Conservation (phyloP, 2,888 invertebrate species). For the Corbicula japonica region DNA sequence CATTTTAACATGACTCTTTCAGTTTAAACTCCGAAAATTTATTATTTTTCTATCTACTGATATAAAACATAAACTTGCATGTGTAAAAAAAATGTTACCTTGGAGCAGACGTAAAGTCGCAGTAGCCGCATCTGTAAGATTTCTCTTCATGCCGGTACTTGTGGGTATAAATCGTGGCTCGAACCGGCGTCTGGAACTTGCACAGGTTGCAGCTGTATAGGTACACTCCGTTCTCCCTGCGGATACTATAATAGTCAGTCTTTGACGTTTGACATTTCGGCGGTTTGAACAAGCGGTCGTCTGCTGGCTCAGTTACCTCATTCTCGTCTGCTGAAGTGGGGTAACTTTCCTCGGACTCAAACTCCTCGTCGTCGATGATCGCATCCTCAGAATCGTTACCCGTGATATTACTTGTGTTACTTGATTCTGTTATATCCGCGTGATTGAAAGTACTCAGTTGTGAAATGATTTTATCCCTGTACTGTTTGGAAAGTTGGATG, state of each 20-base stretch:
- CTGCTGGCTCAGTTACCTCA: slow-evolving; percentile 10
- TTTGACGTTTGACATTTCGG: slow-evolving; percentile 65
- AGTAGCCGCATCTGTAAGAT: slow-evolving; percentile 61
- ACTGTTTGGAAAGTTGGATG: slow-evolving; percentile 62
- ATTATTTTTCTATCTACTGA: background rate
- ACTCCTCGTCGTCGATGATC: slow-evolving; percentile 39
- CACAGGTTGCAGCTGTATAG: slow-evolving; percentile 61
- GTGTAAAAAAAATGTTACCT: slow-evolving; percentile 36
- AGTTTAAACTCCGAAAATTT: background rate
- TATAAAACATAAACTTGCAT: background rate
- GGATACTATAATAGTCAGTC: slow-evolving; percentile 63
- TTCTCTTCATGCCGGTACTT: slow-evolving; percentile 65
- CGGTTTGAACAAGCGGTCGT: slow-evolving; percentile 52
- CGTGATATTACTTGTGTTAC: background rate
- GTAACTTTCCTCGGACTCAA: slow-evolving; percentile 39
- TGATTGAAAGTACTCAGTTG: slow-evolving; percentile 17
- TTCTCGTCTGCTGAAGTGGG: slow-evolving; percentile 35
- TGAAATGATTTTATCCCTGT: slow-evolving; percentile 50
- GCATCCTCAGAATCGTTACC: slow-evolving; percentile 8
- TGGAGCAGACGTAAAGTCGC: slow-evolving; percentile 58
- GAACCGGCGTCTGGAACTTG: slow-evolving; percentile 58
- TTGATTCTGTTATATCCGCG: background rate
- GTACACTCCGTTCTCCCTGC: slow-evolving; percentile 54
- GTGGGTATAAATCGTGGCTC: slow-evolving; percentile 66
- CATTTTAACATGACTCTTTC: background rate